These are phyloP conservation scores for Podabrus alpinus DNA, from an alignment of 2,888 invertebrate genomes.

Conservation along the genomic window DNA sequence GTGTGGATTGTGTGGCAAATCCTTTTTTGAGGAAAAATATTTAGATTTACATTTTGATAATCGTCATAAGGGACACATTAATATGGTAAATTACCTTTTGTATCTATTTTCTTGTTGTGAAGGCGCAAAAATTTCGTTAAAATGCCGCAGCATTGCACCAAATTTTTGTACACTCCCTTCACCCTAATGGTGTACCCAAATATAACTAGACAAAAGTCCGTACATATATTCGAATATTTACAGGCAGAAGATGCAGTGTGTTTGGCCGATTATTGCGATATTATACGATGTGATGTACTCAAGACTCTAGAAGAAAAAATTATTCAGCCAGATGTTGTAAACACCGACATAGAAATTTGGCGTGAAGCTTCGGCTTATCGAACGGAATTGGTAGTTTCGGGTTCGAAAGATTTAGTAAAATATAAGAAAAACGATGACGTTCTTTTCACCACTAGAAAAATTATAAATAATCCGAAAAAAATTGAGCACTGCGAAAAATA, in stretches of 20 bases:
- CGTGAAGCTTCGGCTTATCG: conserved; percentile 74
- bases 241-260: conserved; percentile 92
- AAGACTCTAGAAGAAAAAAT: conserved; percentile 72
- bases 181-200: no score
- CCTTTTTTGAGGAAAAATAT: conserved; percentile 86
- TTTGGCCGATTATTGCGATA: conserved; percentile 92
- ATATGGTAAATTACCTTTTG: conserved; percentile 64
- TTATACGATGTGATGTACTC: conserved; percentile 91
- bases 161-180: no score
- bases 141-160: neutral
- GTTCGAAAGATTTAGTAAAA: conserved; percentile 53
- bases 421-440: conserved; percentile 48
- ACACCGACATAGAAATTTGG: conserved; percentile 85
- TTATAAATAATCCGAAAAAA: conserved; percentile 17
- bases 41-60: conserved; percentile 88
- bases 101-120: conserved; percentile 1
- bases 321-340: conserved; percentile 67
- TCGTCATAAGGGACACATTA: conserved; percentile 82
- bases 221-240: conserved; percentile 1
- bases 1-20: conserved; percentile 88
- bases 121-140: conserved; percentile 2
- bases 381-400: conserved; percentile 61
- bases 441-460: conserved; percentile 17
- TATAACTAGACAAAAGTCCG: no score
- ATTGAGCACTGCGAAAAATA: conserved; percentile 49